Base-by-base conservation (phyloP, 2,888 invertebrate species). In the Torymus auratus region DNA sequence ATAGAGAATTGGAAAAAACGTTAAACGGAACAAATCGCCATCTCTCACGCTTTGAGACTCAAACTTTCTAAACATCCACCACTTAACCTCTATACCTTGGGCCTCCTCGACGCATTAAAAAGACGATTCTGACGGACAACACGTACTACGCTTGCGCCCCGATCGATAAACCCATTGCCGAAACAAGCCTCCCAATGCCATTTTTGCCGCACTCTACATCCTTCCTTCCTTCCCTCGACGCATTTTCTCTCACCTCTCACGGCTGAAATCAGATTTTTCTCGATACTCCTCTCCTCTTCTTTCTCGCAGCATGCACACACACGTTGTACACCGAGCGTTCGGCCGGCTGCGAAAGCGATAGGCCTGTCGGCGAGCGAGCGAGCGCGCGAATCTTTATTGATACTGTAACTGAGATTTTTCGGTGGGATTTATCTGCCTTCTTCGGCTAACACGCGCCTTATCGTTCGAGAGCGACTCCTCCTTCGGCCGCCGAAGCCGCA, bases 351-450 rank as follows among this genome's bases (percentile, higher is more conserved):
- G 85, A 85, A 85, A 83, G 84, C 84, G 84, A 85, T 85, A 85
- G 85, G 83, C 83, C 85, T 85, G 84, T 85, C 85, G 85, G 85
- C 28, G n/a, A 52, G 74, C 58, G 78, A 23, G 1, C 20, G 56
- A 17, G 69, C 52, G 53, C 14, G 83, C 68, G 84, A 83, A 83
- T 84, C 84, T 85, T 85, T 85, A 86, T 86, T 85, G 85, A 84
- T 84, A 86, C 84, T 85, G 85, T 84, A 85, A 86, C 84, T 84
- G 84, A 86, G 85, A 85, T 83, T 83, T 82, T 83, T 81, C 78
- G 83, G 78, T 78, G 75, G 83, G 83, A 83, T 83, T 83, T 83
- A 83, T 83, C 83, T 81, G 56, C 77, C 81, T 81, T 78, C 81
- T 78, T 73, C 50, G 78, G 65, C 81, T 81, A 76, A 83, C 83